Evolutionary conservation across 2,888 invertebrate genomes (phyloP), one percentile per base, ranked within the genome.

Genomic region (Hylaea fasciaria): DNA sequence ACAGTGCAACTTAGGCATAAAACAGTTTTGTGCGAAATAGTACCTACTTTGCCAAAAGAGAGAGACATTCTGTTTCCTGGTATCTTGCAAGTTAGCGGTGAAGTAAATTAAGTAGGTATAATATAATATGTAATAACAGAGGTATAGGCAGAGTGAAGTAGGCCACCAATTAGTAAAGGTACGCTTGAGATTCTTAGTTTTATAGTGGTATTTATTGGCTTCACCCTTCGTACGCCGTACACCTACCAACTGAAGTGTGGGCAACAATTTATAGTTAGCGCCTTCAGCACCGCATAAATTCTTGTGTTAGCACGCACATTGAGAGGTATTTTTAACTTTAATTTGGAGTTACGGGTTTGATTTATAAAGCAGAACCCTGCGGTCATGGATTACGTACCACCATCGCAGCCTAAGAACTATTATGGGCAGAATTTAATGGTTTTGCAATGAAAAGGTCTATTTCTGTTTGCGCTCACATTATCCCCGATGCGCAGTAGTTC

Each of bases 401-500:
- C 5, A 22, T 22, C 22, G 3, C 2, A 22, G 22, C 22, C 22
- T 22, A 22, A 22, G 22, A 5, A 22, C 22, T 22, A 22, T 22
- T 22, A 3, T 22, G 22, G 22, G 22, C 22, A 3, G 5, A 22
- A 22, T 3, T 22, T 3, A 22, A 22, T 2, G 22, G 22, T 22
- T 22, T 22, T 5, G 3, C 2, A 22, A 22, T 22, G 32, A 7
- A 32, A 10, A 32, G 7, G 32, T 32, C 1, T 32, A 22, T 22
- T 22, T 22, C 5, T 22, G n/a, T 22, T 22, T 22, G 5, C 5
- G 5, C 95, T 94, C 86, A 98, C 98, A 85, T 98, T 97, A 83
- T 98, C 98, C 12, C 97, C 96, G 58, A 96, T 92, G 59, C 94
- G 93, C 37, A 97, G 83, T 0, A 96, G 94, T 69, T 96, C 95